Conservation (phyloP, 2,888 invertebrate genomes). For the Amphipoea lucens region DNA sequence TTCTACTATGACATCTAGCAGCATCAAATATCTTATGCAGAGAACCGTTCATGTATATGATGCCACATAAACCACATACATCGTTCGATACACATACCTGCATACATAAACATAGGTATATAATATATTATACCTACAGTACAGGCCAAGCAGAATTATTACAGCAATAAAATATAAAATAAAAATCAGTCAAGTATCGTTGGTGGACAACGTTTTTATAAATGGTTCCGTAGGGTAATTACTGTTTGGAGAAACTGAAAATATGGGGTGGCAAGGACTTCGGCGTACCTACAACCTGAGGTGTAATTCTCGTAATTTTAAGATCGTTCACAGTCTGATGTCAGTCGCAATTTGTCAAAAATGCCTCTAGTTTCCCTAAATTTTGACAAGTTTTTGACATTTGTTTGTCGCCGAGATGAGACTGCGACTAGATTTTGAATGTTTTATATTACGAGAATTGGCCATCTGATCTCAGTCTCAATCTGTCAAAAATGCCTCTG, state of each 20-base stretch:
- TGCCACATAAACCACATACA: conserved; percentile 24
- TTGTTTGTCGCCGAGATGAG: too few relatives aligned
- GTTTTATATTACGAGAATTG: too few relatives aligned
- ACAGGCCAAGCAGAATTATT: conserved; percentile 43
- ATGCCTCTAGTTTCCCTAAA: too few relatives aligned
- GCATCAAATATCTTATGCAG: conserved; percentile 3
- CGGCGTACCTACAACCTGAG: too few relatives aligned
- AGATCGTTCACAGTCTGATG: too few relatives aligned
- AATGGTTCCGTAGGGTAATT: conserved; percentile 29
- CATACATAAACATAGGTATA: neutral
- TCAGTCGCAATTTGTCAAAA: too few relatives aligned
- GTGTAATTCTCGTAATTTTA: too few relatives aligned
- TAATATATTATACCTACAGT: neutral
- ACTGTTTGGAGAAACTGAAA: neutral
- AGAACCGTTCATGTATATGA: conserved; percentile 8
- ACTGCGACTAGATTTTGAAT: too few relatives aligned
- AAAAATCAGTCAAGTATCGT: conserved; percentile 36
- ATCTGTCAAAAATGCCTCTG: too few relatives aligned
- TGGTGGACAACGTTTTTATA: neutral
- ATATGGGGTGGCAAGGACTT: too few relatives aligned
- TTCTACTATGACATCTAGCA: neutral
- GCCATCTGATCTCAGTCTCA: too few relatives aligned
- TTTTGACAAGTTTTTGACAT: too few relatives aligned
- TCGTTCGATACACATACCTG: neutral
- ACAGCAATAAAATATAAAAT: conserved; percentile 68